These are phyloP conservation scores for Temnothorax rugatulus DNA, from an alignment of 2,888 invertebrate species.

Conservation along the genomic window DNA sequence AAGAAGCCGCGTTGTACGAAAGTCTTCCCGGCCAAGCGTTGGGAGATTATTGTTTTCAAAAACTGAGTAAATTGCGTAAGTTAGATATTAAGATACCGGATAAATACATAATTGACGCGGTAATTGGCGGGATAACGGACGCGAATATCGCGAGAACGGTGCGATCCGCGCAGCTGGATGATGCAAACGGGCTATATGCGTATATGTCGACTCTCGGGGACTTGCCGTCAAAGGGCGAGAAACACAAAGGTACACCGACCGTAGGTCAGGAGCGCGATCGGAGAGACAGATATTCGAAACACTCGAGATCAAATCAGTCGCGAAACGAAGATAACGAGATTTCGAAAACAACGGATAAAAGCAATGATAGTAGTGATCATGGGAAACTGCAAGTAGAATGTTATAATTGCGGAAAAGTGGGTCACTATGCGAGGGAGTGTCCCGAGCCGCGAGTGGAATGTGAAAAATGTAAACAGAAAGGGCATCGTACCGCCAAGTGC, in stretches of 20 bases:
- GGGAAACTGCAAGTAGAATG: too few relatives aligned
- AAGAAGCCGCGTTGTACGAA: constrained; percentile 15
- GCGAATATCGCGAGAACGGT: not conserved
- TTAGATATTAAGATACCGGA: not conserved
- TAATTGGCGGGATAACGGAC: not conserved
- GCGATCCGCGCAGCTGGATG: not conserved
- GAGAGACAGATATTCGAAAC: too few relatives aligned
- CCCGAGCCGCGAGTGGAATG: too few relatives aligned
- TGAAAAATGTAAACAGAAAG: not conserved
- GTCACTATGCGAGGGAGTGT: too few relatives aligned
- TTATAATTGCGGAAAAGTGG: too few relatives aligned
- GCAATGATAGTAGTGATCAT: too few relatives aligned
- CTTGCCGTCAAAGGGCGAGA: not conserved
- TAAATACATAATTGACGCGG: not conserved
- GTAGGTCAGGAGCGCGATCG: not conserved
- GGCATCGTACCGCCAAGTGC: not conserved
- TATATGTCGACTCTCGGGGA: not conserved
- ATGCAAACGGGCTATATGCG: not conserved
- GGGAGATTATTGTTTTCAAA: constrained; percentile 46
- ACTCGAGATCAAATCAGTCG: too few relatives aligned
- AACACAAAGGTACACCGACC: accelerated
- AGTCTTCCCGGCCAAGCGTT: not conserved
- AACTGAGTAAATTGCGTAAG: not conserved
- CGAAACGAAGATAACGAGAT: too few relatives aligned
- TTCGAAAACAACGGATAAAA: too few relatives aligned